These are phyloP conservation scores for Spheniscus humboldti DNA, from an alignment of 2,797 vertebrate species.

Conservation along the genomic window DNA sequence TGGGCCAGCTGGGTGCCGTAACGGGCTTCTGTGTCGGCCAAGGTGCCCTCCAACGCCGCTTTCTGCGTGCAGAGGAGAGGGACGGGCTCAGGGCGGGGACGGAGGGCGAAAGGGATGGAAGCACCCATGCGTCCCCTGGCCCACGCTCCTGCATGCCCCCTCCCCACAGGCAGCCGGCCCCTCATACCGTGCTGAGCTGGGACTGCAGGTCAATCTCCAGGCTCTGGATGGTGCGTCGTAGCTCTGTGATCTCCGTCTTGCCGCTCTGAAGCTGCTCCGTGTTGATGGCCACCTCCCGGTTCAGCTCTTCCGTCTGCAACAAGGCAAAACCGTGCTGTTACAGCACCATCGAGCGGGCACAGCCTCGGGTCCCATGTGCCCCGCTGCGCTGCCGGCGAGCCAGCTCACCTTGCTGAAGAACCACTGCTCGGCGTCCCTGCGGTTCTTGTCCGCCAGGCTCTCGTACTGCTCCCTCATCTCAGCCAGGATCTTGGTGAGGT, in stretches of 20 bases:
- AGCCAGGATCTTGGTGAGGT: slow-evolving; percentile 77
- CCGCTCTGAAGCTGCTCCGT: slow-evolving; percentile 77
- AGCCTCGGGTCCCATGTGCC: accelerated
- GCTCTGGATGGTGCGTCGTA: slow-evolving; percentile 79
- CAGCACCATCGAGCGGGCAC: accelerated
- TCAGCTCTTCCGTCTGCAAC: slow-evolving; percentile 76
- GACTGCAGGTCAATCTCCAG: slow-evolving; percentile 88
- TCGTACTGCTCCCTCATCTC: slow-evolving; percentile 88
- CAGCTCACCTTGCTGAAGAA: slow-evolving; percentile 82
- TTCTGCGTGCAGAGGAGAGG: slow-evolving; percentile 71
- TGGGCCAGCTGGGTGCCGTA: slow-evolving; percentile 83
- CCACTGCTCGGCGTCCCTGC: slow-evolving; percentile 84
- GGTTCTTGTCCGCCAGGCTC: slow-evolving; percentile 79
- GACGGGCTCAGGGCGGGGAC: background rate
- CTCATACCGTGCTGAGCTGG: slow-evolving; percentile 82
- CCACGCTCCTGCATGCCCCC: accelerated
- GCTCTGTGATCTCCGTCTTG: slow-evolving; percentile 79
- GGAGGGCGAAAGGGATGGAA: accelerated
- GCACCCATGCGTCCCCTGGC: accelerated
- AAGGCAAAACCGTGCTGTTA: background rate
- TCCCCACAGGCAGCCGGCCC: background rate
- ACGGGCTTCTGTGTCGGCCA: slow-evolving; percentile 84
- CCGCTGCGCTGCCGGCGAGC: slow-evolving; percentile 55
- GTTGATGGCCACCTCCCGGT: slow-evolving; percentile 76
- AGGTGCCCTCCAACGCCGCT: slow-evolving; percentile 83